Percentiles rank a stretch among this genome's conserved stretches.
Conservation (phyloP, 2,888 invertebrate genomes). For the Platycheirus rosarum region DNA sequence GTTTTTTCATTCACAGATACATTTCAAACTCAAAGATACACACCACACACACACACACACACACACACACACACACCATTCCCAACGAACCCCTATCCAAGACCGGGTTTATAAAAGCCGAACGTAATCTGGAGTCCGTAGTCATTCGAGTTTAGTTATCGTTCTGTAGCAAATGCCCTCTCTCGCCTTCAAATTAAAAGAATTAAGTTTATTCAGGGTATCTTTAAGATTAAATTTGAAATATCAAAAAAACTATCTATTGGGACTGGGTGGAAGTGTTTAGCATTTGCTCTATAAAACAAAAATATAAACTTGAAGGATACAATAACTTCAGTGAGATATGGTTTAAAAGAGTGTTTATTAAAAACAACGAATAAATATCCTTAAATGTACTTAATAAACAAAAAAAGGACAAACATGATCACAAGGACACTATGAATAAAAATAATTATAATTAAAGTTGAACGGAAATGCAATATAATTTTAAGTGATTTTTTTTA, state of each 20-base stretch:
- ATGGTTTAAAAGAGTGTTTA: slow-evolving; percentile 42
- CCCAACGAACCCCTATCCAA: slow-evolving; percentile 59
- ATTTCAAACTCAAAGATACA: not conserved
- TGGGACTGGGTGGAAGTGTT: slow-evolving; percentile 22
- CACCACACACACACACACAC: not conserved
- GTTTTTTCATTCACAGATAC: not conserved
- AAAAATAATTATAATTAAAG: slow-evolving; percentile 13
- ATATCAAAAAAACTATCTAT: not conserved
- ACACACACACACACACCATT: slow-evolving; percentile 12
- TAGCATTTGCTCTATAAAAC: slow-evolving; percentile 20
- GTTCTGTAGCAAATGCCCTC: slow-evolving; percentile 72
- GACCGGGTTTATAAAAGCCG: slow-evolving; percentile 71
- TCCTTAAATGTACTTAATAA: slow-evolving; percentile 53
- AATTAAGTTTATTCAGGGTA: slow-evolving; percentile 11
- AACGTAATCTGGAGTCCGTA: slow-evolving; percentile 58
- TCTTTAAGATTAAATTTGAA: slow-evolving; percentile 23
- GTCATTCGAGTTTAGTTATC: slow-evolving; percentile 75
- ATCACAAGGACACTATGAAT: slow-evolving; percentile 66
- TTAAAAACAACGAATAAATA: slow-evolving; percentile 7
- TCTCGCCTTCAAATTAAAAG: slow-evolving; percentile 37
- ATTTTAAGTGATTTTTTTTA: slow-evolving; percentile 63
- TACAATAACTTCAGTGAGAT: slow-evolving; percentile 48
- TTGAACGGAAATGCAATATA: slow-evolving; percentile 66
- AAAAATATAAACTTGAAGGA: slow-evolving; percentile 35
- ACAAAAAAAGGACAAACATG: slow-evolving; percentile 58